A percentile compares a stretch with the other conserved stretches of the same genome.
Evolutionary conservation across 2,113 vertebrate species (phyloP).

Genomic region (Strigops habroptila): DNA sequence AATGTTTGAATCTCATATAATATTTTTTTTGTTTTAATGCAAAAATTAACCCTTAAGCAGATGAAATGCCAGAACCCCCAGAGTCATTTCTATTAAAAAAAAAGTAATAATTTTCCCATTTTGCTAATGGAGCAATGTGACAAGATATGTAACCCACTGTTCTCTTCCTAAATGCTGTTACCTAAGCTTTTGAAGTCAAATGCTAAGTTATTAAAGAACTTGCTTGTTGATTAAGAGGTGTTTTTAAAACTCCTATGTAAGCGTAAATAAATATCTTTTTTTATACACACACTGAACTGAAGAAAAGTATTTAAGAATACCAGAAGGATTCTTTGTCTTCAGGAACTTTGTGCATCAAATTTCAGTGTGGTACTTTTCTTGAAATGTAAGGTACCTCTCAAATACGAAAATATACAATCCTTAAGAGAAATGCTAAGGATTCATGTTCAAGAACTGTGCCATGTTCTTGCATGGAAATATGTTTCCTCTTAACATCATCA

Average conservation of each 20-base stretch:
- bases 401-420: background rate
- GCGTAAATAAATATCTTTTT: background rate
- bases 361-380: background rate
- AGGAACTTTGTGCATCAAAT: background rate
- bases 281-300: background rate
- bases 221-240: background rate
- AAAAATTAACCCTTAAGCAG: background rate
- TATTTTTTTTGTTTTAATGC: background rate
- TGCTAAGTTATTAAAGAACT: background rate
- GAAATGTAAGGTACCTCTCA: background rate
- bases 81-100: background rate
- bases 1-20: background rate
- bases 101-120: background rate
- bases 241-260: background rate
- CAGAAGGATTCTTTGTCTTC: background rate
- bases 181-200: background rate
- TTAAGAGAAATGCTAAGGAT: background rate
- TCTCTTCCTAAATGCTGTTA: background rate
- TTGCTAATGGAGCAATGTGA: background rate
- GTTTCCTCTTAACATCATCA: background rate
- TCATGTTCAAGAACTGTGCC: background rate
- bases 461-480: background rate
- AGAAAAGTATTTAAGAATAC: background rate
- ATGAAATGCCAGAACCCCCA: background rate
- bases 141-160: background rate